Percentiles rank a stretch among this genome's conserved stretches.
Evolutionary conservation across 1,140 invertebrate species (phyloP).

Genomic region (Tetragonula clypearis): DNA sequence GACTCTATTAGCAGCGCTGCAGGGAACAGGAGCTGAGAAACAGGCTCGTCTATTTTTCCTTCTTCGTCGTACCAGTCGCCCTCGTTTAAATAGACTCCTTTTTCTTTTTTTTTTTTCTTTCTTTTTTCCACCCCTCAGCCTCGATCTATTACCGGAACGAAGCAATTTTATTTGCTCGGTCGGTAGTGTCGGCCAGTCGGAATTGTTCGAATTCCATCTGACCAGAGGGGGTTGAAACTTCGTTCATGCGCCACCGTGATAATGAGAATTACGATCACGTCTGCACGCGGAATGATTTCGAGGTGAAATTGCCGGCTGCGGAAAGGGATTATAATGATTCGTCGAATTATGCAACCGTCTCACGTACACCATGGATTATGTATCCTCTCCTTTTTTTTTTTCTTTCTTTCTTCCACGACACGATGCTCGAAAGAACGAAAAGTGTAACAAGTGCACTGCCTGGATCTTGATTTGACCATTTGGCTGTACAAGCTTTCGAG

Average conservation of each 20-base stretch:
- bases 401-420: neutral
- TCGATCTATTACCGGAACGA: slow-evolving; percentile 15
- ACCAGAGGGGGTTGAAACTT: slow-evolving; percentile 2
- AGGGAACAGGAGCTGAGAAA: neutral
- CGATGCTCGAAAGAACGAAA: neutral
- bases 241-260: slow-evolving; percentile 27
- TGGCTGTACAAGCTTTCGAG: neutral
- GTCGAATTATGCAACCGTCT: slow-evolving; percentile 48
- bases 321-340: slow-evolving; percentile 71
- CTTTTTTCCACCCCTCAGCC: too few relatives aligned
- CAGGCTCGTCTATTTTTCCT: neutral
- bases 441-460: neutral
- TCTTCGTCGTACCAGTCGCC: neutral
- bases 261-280: slow-evolving; percentile 69
- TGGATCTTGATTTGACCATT: neutral
- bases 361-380: slow-evolving; percentile 56
- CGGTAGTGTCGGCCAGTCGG: neutral
- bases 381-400: slow-evolving; percentile 12
- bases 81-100: slow-evolving; percentile 1
- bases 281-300: slow-evolving; percentile 66
- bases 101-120: too few relatives aligned
- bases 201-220: slow-evolving; percentile 13
- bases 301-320: slow-evolving; percentile 61
- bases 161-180: slow-evolving; percentile 28
- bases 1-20: neutral